Base-by-base conservation (phyloP, 2,113 vertebrate genomes). In the Mormoops blainvillei region DNA sequence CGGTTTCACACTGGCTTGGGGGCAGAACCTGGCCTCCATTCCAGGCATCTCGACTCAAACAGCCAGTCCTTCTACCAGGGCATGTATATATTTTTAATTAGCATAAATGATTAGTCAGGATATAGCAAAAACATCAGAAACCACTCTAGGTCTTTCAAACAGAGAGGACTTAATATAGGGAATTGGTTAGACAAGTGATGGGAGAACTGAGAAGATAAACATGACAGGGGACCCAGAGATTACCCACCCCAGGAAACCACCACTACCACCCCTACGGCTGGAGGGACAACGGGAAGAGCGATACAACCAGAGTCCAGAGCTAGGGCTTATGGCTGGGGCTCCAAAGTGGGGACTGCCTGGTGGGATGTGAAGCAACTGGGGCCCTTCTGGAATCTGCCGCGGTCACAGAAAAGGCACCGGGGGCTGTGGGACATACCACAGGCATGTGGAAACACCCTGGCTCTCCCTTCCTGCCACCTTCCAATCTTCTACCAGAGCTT, bases 81-180 rank as follows among this genome's bases (percentile, higher is more conserved):
- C 45, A 50, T 11, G 9, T 28, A 76, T 19, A 76, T 50, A 76
- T 20, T 48, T 76, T 33, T 67, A 33, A 67, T 15, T n/a, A 31
- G n/a, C 63, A 31, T 19, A 70, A 45, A 58, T 76, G n/a, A 61
- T 63, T 78, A 91, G 45, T 81, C 16, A 84, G 48, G 45, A 15
- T 76, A 43, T 80, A 80, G 33, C 19, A 78, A 78, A 81, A 89
- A 95, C 26, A 65, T n/a, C 19, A 28, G 41, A 95, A 96, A 58
- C n/a, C 28, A 38, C 19, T 18, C 38, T 24, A 83, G 22, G 45
- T 84, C 63, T 92, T 89, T 85, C 56, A 76, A 61, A 90, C 45
- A 31, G n/a, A 77, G 26, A 48, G 19, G 24, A 67, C 67, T 56
- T 50, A 80, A 28, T 28, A 45, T 31, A 65, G 33, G 50, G 81